Conservation (phyloP, 1,140 invertebrate genomes). For the Penaeus vannamei region DNA sequence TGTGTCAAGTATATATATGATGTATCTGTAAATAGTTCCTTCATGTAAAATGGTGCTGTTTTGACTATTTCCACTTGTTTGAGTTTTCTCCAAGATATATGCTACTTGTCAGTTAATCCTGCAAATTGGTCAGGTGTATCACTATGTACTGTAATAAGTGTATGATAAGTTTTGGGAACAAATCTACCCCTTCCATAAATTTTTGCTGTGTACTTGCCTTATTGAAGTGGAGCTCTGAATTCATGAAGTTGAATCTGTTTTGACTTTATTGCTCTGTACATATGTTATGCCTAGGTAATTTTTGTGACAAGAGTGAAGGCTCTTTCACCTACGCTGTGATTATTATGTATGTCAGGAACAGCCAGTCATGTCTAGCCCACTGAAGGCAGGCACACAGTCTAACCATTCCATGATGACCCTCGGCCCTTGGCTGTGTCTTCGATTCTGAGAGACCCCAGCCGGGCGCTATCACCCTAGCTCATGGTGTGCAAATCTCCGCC, state of each 20-base stretch:
- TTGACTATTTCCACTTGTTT: constrained; percentile 48
- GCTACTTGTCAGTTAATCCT: constrained; percentile 42
- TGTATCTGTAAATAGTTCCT: constrained; percentile 57
- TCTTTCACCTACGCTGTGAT: constrained; percentile 39
- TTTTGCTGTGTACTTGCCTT: constrained; percentile 60
- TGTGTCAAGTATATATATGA: constrained; percentile 46
- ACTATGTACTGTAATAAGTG: constrained; percentile 39
- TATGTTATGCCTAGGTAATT: constrained; percentile 24
- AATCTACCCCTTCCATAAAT: constrained; percentile 61
- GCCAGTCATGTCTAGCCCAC: constrained; percentile 29
- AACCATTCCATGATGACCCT: constrained; percentile 60
- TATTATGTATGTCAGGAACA: constrained; percentile 39
- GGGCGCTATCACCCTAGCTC: constrained; percentile 39
- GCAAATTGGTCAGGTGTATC: constrained; percentile 44
- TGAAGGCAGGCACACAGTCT: constrained; percentile 60
- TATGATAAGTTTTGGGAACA: constrained; percentile 60
- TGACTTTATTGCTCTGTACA: constrained; percentile 36
- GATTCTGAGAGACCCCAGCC: constrained; percentile 43
- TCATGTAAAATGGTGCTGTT: constrained; percentile 61
- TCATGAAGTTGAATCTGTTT: constrained; percentile 5
- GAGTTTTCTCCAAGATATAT: constrained; percentile 48
- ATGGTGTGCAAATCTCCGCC: constrained; percentile 42
- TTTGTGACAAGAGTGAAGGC: constrained; percentile 34
- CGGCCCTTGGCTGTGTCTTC: constrained; percentile 41
- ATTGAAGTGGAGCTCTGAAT: constrained; percentile 13